A percentile compares a stretch with the other conserved stretches of the same genome.
Conservation (phyloP, 2,113 vertebrate genomes). For the Charadrius vociferus region DNA sequence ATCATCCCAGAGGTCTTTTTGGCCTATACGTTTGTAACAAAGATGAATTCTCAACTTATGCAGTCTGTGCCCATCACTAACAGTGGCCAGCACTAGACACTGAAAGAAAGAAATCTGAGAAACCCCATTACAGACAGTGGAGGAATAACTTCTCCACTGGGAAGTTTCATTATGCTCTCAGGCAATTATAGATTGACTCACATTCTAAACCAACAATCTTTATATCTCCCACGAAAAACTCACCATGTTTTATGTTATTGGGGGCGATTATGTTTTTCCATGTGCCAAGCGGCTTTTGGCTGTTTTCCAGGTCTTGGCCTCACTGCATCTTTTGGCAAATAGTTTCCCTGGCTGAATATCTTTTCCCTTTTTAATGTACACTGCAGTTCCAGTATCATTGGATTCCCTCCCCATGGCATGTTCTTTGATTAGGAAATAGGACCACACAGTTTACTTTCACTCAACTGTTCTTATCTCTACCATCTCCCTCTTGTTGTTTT, state of each 20-base stretch:
- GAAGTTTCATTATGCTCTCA: background rate
- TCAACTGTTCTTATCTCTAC: background rate
- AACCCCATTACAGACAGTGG: background rate
- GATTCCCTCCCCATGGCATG: background rate
- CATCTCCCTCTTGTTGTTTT: background rate
- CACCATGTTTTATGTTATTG: background rate
- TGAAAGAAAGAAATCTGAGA: background rate
- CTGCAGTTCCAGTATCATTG: background rate
- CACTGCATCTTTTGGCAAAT: background rate
- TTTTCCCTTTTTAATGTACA: background rate
- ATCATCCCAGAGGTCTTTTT: background rate
- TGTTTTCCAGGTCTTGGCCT: background rate
- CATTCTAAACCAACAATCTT: background rate
- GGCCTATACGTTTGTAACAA: background rate
- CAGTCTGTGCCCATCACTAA: background rate
- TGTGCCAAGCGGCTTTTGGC: background rate
- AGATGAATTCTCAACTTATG: background rate
- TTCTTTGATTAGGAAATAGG: conserved; percentile 28
- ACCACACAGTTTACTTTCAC: conserved; percentile 15
- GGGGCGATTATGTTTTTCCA: background rate
- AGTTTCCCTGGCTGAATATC: background rate
- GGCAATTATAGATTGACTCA: background rate
- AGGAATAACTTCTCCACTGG: background rate
- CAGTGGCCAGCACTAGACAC: background rate
- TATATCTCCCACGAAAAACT: background rate